phyloP scores from a whole-genome alignment of 2,888 invertebrate species.

The Spilosoma lubricipeda region DNA sequence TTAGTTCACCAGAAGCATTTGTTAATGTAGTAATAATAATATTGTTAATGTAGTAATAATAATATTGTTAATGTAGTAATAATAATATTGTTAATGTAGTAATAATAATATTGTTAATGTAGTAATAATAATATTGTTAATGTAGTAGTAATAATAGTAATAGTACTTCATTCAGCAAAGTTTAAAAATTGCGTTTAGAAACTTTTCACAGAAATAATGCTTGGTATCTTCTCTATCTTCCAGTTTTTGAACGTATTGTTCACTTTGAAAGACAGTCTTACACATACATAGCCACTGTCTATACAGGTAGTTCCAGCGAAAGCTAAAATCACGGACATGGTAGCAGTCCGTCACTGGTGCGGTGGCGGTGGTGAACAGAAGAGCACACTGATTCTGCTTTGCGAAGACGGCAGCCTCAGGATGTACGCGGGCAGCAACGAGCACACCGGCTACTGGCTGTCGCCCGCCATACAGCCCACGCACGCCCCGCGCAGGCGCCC shows the following conservation, averaged over 20 bases:
- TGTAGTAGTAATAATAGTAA: too few relatives aligned
- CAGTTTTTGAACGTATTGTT: background rate
- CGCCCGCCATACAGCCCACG: constrained; percentile 86
- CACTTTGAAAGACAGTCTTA: background rate
- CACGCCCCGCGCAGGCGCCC: constrained; percentile 76
- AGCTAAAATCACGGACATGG: constrained; percentile 98
- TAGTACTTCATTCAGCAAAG: too few relatives aligned
- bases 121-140: too few relatives aligned
- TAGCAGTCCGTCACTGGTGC: constrained; percentile 95
- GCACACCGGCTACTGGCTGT: constrained; percentile 89
- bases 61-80: too few relatives aligned
- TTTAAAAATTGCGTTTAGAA: too few relatives aligned
- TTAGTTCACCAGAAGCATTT: too few relatives aligned
- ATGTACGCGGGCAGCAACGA: constrained; percentile 97
- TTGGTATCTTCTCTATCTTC: background rate
- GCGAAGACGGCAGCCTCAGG: constrained; percentile 98
- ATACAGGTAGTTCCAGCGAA: constrained; percentile 91
- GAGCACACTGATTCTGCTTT: constrained; percentile 96
- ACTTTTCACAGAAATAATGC: background rate
- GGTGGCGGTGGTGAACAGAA: constrained; percentile 92
- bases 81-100: too few relatives aligned
- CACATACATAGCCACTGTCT: background rate
- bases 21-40: too few relatives aligned
- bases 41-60: too few relatives aligned
- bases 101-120: too few relatives aligned